Evolutionary conservation across 2,113 vertebrate species (phyloP).

Genomic region (Chlamydotis undulata): DNA sequence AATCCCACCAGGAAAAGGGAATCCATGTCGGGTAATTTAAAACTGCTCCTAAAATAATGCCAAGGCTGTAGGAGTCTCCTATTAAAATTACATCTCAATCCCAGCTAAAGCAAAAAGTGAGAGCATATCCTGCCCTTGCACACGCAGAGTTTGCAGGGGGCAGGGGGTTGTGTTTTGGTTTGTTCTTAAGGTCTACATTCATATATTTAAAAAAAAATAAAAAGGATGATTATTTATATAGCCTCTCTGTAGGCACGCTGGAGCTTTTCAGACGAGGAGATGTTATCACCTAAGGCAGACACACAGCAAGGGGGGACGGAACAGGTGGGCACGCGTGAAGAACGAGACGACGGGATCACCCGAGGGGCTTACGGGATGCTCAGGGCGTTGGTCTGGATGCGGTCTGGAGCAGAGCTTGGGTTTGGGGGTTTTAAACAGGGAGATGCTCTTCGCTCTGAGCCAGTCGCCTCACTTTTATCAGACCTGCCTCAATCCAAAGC

Average conservation of each 20-base stretch:
- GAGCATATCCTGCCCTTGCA: background rate
- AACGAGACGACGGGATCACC: background rate
- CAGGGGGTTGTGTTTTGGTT: background rate
- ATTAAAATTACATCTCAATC: constrained; percentile 19
- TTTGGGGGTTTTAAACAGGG: background rate
- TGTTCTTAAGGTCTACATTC: background rate
- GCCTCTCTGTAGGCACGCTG: accelerated
- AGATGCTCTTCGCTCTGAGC: background rate
- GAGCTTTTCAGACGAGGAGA: background rate
- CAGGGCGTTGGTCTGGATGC: background rate
- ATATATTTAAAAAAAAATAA: background rate
- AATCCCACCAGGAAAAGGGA: constrained; percentile 53
- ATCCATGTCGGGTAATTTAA: constrained; percentile 39
- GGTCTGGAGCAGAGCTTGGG: background rate
- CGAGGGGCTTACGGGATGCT: background rate
- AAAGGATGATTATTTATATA: background rate
- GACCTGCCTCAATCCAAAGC: background rate
- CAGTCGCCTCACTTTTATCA: background rate
- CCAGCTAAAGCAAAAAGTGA: background rate
- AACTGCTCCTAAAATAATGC: constrained; percentile 7
- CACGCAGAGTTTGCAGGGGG: background rate
- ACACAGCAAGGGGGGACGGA: background rate
- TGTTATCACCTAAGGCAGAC: background rate
- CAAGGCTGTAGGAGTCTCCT: background rate
- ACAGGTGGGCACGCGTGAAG: background rate